Percentiles rank a stretch among this genome's conserved stretches.
Conservation (phyloP, 2,797 vertebrate genomes). For the Adelosebastes latens region DNA sequence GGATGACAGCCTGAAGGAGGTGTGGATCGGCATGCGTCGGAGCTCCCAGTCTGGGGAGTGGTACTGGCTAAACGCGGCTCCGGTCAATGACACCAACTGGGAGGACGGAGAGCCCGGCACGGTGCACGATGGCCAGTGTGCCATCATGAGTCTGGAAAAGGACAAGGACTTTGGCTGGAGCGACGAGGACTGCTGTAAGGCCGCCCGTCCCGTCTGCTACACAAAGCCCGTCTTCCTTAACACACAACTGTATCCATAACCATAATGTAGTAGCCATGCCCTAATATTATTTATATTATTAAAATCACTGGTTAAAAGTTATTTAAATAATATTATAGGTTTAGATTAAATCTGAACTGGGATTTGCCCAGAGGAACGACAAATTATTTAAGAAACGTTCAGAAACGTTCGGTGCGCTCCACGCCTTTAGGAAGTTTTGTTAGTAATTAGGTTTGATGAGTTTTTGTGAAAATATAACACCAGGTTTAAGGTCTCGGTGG, state of each 20-base stretch:
- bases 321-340: neutral
- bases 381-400: neutral
- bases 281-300: neutral
- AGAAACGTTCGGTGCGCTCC: no score
- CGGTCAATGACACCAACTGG: slow-evolving; percentile 57
- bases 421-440: no score
- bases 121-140: slow-evolving; percentile 61
- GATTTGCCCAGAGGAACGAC: neutral
- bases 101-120: slow-evolving; percentile 33
- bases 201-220: slow-evolving; percentile 68
- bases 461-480: no score
- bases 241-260: neutral
- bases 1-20: rapidly evolving
- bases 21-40: slow-evolving; percentile 79
- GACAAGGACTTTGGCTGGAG: slow-evolving; percentile 54
- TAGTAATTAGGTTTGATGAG: no score
- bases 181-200: slow-evolving; percentile 63
- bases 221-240: neutral
- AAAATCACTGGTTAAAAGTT: neutral
- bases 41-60: slow-evolving; percentile 60
- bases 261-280: neutral
- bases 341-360: neutral
- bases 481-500: no score
- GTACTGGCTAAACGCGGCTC: slow-evolving; percentile 68
- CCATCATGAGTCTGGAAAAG: slow-evolving; percentile 27